These are phyloP conservation scores for Diadema setosum DNA, from an alignment of 35 echinoderm and acorn worm species.

Conservation along the genomic window DNA sequence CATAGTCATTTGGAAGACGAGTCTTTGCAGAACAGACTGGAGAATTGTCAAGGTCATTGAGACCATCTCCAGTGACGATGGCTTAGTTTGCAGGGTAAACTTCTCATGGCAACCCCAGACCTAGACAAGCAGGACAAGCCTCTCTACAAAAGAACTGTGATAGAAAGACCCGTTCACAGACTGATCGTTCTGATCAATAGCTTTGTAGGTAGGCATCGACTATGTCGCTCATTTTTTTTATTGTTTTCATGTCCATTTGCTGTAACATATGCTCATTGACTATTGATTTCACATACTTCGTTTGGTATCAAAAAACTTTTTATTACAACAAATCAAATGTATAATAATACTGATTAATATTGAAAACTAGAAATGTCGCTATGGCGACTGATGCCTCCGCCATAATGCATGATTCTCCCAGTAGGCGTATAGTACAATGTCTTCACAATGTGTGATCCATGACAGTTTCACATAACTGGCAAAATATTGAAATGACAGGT, in stretches of 20 bases:
- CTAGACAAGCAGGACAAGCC: background rate
- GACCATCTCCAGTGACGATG: background rate
- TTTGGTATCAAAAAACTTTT: too few relatives aligned
- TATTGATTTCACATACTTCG: too few relatives aligned
- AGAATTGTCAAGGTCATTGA: background rate
- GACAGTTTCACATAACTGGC: too few relatives aligned
- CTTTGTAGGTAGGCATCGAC: background rate
- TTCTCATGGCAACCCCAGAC: background rate
- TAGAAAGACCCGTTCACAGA: background rate
- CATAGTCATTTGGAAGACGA: background rate
- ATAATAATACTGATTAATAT: background rate
- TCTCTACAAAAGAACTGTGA: background rate
- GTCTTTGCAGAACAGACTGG: conserved; percentile 3
- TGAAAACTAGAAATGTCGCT: too few relatives aligned
- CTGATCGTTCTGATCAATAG: background rate
- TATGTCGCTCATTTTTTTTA: background rate
- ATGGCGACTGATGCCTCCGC: too few relatives aligned
- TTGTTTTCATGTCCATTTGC: background rate
- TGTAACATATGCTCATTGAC: too few relatives aligned
- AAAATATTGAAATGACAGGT: too few relatives aligned
- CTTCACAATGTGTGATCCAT: too few relatives aligned
- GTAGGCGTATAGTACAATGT: too few relatives aligned
- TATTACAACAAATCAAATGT: background rate
- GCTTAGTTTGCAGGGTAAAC: background rate
- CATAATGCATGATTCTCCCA: too few relatives aligned